Base-by-base conservation (phyloP, 2,888 invertebrate species). In the Julus scandinavius region DNA sequence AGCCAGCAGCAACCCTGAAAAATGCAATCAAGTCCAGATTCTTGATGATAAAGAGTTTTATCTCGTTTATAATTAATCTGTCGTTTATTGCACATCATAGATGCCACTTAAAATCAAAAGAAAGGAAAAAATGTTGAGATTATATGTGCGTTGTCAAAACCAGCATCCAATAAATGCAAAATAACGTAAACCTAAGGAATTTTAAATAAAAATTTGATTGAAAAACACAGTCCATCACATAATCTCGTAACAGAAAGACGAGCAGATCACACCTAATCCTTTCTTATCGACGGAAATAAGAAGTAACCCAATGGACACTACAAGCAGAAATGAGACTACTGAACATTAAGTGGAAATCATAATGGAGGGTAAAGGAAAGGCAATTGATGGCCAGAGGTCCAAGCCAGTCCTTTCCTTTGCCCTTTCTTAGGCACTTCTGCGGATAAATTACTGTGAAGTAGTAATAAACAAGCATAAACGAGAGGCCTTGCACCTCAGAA, bases 71-170 rank as follows among this genome's bases (percentile, higher is more conserved):
- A 72, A 72, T 72, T 72, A 72, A 72, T 72, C 72, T 72, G 72
- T 72, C 72, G 72, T 72, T 72, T 72, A 72, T 72, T 72, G 72
- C 72, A 72, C 72, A 72, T 72, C 29, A 29, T 72, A 72, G 72
- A 72, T 72, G 72, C 72, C 72, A 72, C 72, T 72, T 72, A 72
- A 72, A 72, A 72, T 72, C 72, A 72, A 29, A 72, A 72, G 72
- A 72, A 72, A 63, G 63, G 63, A 20, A 72, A 72, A 72, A 72
- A 72, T 72, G 72, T 72, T 72, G 72, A 72, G 72, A 72, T 72
- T 72, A 72, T 72, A 63, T 63, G 72, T 72, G 72, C 72, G 72
- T 72, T 72, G 72, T 72, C 72, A 72, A 72, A 72, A 29, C 29
- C 72, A 72, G 72, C 72, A 72, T 72, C 72, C 72, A 72, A 29